Conservation (phyloP, 2,113 vertebrate genomes). For the Calidris pugnax region DNA sequence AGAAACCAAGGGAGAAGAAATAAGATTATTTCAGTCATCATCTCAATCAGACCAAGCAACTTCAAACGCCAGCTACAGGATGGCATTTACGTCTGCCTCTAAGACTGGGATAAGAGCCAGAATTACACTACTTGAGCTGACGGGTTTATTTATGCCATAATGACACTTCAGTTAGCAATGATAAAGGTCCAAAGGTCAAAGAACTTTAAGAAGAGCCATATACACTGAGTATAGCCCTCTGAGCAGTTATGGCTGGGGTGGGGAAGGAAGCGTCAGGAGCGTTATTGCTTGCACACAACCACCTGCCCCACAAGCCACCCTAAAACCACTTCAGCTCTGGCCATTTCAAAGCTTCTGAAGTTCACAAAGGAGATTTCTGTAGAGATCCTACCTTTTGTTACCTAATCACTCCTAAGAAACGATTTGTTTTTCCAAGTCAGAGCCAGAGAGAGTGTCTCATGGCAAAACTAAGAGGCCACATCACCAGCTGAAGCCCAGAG, state of each 20-base stretch:
- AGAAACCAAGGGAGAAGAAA: conserved; percentile 20
- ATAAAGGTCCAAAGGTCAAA: conserved; percentile 25
- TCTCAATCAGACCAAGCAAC: neutral
- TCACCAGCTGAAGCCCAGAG: neutral
- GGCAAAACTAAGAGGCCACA: rapidly evolving
- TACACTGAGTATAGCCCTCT: neutral
- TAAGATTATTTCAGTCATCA: neutral
- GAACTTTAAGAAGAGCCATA: neutral
- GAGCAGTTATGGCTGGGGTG: neutral
- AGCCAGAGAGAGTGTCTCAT: neutral
- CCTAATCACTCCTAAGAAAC: neutral
- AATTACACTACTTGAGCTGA: neutral
- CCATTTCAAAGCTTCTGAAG: neutral
- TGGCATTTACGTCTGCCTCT: neutral
- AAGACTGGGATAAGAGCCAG: conserved; percentile 27
- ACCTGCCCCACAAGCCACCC: neutral
- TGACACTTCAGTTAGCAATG: neutral
- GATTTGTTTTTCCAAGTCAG: neutral
- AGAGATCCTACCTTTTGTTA: neutral
- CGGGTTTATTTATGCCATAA: neutral
- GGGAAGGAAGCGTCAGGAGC: neutral
- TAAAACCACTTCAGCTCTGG: neutral
- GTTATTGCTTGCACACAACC: rapidly evolving
- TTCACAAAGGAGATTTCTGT: neutral
- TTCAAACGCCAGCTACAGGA: conserved; percentile 2